Evolutionary conservation across 1,140 invertebrate genomes (phyloP).

Genomic region (Stegodyphus mimosarum): DNA sequence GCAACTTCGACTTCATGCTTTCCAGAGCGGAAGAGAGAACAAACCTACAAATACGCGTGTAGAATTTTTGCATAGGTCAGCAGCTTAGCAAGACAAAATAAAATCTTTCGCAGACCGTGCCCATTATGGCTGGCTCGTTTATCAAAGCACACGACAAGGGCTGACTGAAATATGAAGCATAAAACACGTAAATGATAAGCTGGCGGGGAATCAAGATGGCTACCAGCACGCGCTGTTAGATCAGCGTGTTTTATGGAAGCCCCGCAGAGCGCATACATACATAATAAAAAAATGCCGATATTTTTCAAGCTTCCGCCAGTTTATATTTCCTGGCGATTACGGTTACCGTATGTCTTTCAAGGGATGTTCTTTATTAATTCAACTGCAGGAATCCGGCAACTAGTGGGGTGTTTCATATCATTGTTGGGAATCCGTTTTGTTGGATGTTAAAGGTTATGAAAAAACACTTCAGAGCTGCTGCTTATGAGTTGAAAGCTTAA

Average conservation of each 20-base stretch:
- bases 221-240: constrained; percentile 20
- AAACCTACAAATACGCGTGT: constrained; percentile 26
- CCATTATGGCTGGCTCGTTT: constrained; percentile 46
- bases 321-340: too few relatives aligned
- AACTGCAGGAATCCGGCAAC: too few relatives aligned
- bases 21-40: not conserved
- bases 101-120: constrained; percentile 34
- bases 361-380: too few relatives aligned
- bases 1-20: not conserved
- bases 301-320: too few relatives aligned
- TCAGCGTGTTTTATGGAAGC: constrained; percentile 37
- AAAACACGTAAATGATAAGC: constrained; percentile 58
- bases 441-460: too few relatives aligned
- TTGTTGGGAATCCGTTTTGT: too few relatives aligned
- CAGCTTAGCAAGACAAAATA: constrained; percentile 24
- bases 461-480: too few relatives aligned
- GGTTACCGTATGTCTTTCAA: too few relatives aligned
- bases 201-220: constrained; percentile 50
- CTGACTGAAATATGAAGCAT: constrained; percentile 56
- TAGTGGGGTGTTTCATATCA: too few relatives aligned
- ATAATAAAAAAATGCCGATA: constrained; percentile 29
- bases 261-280: not conserved
- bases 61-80: constrained; percentile 41
- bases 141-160: constrained; percentile 43
- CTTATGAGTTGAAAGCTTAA: too few relatives aligned